Base-by-base conservation (phyloP, 64 coral and sea anemone genomes). In the Montipora efflorescens region DNA sequence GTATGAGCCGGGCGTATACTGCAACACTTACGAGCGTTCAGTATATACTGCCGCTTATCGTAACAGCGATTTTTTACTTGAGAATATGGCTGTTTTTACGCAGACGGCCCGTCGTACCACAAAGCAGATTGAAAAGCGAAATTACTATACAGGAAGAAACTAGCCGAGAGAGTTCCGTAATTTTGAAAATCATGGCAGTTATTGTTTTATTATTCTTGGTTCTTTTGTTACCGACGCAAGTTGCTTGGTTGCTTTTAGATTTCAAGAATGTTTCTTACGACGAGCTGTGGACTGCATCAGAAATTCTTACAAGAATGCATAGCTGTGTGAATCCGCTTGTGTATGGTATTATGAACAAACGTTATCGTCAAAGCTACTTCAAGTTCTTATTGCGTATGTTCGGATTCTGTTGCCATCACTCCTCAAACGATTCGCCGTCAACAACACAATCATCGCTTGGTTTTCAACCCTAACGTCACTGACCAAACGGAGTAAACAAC, bases 281-380 rank as follows among this genome's bases (percentile, higher is more conserved):
- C 9, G 67, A 77, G 15, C 14, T 58, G 4, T 71, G 51, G 16
- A 22, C 8, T 5, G 82, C 52, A 6, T 90, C 92, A 9, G 83
- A 87, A 9, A 96, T 94, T 81, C 78, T 96, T 15, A 87, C 72
- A 36, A 81, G 78, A n/a, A 46, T 94, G 14, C 95, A 94, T 22
- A 81, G 87, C 44, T 96, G 95, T 46, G 74, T 96, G 22, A 96
- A 96, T 53, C 95, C 95, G 10, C 36, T 96, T 28, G 87, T 94
- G 7, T 96, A 96, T 68, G 95, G 92, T 50, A 75, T 93, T 13
- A 79, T 90, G 62, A 96, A 92, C 9, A 82, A 93, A 19, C 75
- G 74, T 9, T 96, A 80, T 86, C 87, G 95, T 18, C 84, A 21
- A 48, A 72, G 86, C 7, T 96, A 93, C 59, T 73, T 59, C 19